Evolutionary conservation across 2,888 invertebrate species (phyloP).

Genomic region (Gastracanthus pulcherrimus): DNA sequence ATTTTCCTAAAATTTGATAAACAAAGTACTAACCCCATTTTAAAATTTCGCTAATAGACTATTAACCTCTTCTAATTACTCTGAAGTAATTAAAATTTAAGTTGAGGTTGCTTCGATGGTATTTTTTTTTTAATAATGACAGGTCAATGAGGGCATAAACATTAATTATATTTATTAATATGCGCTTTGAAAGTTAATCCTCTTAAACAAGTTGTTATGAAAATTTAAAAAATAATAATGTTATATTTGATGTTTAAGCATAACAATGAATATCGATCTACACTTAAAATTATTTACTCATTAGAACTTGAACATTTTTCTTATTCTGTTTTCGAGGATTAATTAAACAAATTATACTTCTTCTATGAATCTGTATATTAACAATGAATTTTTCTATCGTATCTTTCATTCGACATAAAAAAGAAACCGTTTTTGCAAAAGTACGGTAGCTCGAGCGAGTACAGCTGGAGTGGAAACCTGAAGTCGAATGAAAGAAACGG

Average conservation of each 20-base stretch:
- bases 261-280: too few species aligned
- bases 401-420: slow-evolving; percentile 35
- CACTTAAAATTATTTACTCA: too few species aligned
- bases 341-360: too few species aligned
- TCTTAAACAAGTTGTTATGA: neutral
- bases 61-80: slow-evolving; percentile 14
- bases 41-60: neutral
- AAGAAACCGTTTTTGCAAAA: neutral
- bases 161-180: neutral
- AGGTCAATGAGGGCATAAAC: slow-evolving; percentile 12
- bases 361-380: too few species aligned
- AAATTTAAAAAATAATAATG: too few species aligned
- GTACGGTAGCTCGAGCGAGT: neutral
- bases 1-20: neutral
- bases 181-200: neutral
- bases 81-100: slow-evolving; percentile 26
- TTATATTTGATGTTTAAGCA: too few species aligned
- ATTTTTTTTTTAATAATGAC: slow-evolving; percentile 16
- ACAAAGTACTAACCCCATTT: slow-evolving; percentile 1
- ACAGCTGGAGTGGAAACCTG: neutral
- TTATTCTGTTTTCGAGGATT: too few species aligned
- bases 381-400: slow-evolving; percentile 33
- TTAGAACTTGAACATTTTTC: too few species aligned
- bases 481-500: slow-evolving; percentile 33
- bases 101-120: slow-evolving; percentile 58